These are phyloP conservation scores for Drosophila parthenogenetica DNA, from an alignment of 2,888 invertebrate species.

Conservation along the genomic window DNA sequence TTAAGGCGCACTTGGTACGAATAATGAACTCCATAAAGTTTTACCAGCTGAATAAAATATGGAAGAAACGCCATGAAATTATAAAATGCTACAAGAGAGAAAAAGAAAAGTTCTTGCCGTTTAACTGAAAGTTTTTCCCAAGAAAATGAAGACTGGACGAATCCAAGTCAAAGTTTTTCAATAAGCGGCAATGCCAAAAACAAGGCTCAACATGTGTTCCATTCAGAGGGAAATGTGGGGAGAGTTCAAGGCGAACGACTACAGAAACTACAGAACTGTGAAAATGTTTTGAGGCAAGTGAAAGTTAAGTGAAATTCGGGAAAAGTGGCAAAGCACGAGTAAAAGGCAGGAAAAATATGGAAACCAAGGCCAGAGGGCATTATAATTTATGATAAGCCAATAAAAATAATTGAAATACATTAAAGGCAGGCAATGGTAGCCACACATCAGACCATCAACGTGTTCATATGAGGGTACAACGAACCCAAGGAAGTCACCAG, in stretches of 20 bases:
- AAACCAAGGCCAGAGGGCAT: conserved; percentile 60
- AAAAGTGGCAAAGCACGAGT: not conserved
- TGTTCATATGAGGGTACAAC: conserved; percentile 42
- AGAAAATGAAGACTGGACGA: conserved; percentile 19
- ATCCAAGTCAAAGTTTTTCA: conserved; percentile 55
- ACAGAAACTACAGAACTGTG: conserved; percentile 36
- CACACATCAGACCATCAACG: conserved; percentile 37
- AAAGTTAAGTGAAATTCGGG: conserved; percentile 18
- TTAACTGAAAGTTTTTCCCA: conserved; percentile 44
- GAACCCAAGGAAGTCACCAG: conserved; percentile 25
- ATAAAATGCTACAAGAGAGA: conserved; percentile 26
- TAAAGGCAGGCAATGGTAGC: conserved; percentile 50
- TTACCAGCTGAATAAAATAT: conserved; percentile 45
- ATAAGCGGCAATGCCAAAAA: conserved; percentile 52
- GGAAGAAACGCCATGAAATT: conserved; percentile 43
- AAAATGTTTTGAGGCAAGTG: conserved; percentile 33
- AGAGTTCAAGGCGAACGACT: conserved; percentile 1
- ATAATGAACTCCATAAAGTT: conserved; percentile 58
- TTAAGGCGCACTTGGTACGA: conserved; percentile 38
- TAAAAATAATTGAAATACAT: conserved; percentile 75
- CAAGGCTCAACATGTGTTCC: conserved; percentile 54
- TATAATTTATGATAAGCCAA: conserved; percentile 73
- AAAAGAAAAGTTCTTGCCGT: conserved; percentile 47
- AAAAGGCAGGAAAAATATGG: conserved; percentile 48
- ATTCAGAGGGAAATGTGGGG: not conserved